Evolutionary conservation across 1,140 invertebrate species (phyloP), one percentile per base, ranked within the genome.

Genomic region (Dreissena rostriformis): DNA sequence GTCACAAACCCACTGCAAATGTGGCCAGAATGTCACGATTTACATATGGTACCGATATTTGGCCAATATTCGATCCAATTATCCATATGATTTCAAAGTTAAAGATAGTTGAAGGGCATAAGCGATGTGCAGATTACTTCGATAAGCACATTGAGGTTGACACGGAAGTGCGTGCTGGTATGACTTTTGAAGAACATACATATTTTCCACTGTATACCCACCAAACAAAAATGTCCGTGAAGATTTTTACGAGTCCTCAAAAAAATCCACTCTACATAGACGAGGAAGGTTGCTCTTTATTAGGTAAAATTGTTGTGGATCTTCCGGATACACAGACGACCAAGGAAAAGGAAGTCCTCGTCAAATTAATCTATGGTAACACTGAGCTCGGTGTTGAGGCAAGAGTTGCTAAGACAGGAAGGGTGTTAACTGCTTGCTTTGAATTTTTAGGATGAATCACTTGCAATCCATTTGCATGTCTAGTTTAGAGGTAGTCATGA

Each of bases 371-470:
- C 12, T 86, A 86, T 52, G 84, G 83, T 17, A 84, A 81, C 49
- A 89, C 88, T 26, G 88, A 89, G 67, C 71, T 89, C 0, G 74
- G 78, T 22, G 70, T 88, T 7, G 71, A 78, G 24, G 88, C 82
- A 0, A 78, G 22, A 10, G 77, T 86, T 49, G n/a, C 29, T 55
- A 81, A 74, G 22, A 79, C 79, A n/a, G 71, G 75, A 29, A 68
- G 73, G 17, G 57, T 68, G 4, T 63, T 86, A 17, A 68, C 80
- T 19, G 84, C 70, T 57, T 84, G 53, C 7, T 87, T 90, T 29
- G 76, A 90, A 76, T 86, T 86, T 66, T 71, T 88, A 11, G 86
- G 88, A 28, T 87, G 77, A 77, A 17, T n/a, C n/a, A n/a, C n/a
- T n/a, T n/a, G n/a, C n/a, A n/a, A n/a, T n/a, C n/a, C n/a, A n/a